Evolutionary conservation across 1,140 invertebrate species (phyloP).

Genomic region (Manduca sexta): DNA sequence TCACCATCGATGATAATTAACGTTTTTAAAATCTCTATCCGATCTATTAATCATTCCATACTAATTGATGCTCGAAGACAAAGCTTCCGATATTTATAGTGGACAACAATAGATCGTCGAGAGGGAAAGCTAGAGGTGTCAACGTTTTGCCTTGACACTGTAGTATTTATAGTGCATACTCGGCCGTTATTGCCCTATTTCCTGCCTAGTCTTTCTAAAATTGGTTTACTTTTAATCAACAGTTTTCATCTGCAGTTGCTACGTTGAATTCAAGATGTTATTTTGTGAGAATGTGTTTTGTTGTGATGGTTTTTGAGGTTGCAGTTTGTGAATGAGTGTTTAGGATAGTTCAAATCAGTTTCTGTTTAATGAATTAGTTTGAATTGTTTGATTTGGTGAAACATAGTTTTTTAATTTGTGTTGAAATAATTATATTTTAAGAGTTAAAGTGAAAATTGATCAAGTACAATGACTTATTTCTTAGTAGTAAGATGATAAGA

Average conservation of each 20-base stretch:
- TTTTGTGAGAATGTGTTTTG: not conserved
- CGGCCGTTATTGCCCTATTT: slow-evolving; percentile 31
- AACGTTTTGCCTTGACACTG: slow-evolving; percentile 60
- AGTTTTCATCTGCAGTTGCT: not conserved
- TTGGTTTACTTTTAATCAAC: slow-evolving; percentile 11
- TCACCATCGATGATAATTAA: no score
- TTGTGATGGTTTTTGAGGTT: not conserved
- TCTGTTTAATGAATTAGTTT: no score
- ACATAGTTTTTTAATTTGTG: no score
- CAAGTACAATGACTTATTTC: no score
- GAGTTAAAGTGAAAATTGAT: no score
- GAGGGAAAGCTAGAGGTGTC: slow-evolving; percentile 46
- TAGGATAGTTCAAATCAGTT: not conserved
- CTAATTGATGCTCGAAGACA: slow-evolving; percentile 15
- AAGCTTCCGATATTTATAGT: slow-evolving; percentile 34
- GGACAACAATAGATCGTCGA: slow-evolving; percentile 24
- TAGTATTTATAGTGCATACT: slow-evolving; percentile 49
- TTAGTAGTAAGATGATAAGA: no score
- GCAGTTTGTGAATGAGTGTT: not conserved
- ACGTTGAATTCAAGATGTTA: no score
- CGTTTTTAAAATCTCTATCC: no score
- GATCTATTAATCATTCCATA: no score
- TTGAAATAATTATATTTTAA: no score
- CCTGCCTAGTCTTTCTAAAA: slow-evolving; percentile 16
- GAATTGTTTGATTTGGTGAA: no score